Percentiles rank a stretch among this genome's conserved stretches.
Evolutionary conservation across 2,113 vertebrate genomes (phyloP).

Genomic region (Globicephala melas): DNA sequence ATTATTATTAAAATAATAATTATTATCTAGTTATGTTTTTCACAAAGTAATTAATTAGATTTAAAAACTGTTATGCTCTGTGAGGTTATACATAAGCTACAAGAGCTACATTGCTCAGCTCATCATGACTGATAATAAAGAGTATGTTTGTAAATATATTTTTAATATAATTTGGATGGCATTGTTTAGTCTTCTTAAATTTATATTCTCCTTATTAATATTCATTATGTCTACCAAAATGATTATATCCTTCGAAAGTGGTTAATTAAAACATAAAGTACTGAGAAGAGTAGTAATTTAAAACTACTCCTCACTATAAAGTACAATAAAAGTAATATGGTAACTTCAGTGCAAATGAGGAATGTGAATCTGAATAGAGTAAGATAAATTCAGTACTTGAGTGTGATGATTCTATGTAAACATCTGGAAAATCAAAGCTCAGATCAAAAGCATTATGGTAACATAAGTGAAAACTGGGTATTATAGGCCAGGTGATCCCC

Average conservation of each 20-base stretch:
- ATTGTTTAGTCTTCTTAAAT: background rate
- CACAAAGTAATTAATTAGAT: background rate
- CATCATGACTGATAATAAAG: background rate
- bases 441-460: background rate
- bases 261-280: background rate
- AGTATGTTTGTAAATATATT: background rate
- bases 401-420: background rate
- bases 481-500: background rate
- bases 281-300: background rate
- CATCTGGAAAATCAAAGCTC: background rate
- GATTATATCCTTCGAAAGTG: background rate
- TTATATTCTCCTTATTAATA: background rate
- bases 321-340: background rate
- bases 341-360: background rate
- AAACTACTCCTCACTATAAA: background rate
- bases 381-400: background rate
- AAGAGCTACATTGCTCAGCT: background rate
- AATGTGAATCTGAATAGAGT: background rate
- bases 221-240: background rate
- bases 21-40: background rate
- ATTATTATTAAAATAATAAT: too few species aligned
- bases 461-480: background rate
- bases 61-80: background rate
- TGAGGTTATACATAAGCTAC: background rate
- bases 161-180: background rate